Evolutionary conservation across 2,888 invertebrate genomes (phyloP).

Genomic region (Lordiphosa fenestrarum): DNA sequence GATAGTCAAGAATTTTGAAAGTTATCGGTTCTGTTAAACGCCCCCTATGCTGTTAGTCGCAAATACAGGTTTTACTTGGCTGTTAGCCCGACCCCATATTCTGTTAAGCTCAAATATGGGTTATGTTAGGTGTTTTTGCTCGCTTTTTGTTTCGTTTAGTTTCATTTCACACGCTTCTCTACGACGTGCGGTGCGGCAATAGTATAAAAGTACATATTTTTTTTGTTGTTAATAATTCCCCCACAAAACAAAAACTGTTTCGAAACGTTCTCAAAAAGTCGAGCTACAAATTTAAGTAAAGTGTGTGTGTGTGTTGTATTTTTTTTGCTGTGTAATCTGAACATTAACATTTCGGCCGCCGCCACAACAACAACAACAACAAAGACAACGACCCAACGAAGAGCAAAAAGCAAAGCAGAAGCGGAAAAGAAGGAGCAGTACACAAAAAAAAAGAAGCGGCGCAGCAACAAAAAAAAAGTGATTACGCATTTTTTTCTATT

Average conservation of each 20-base stretch:
- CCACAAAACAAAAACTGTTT: no score
- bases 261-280: no score
- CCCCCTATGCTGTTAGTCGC: no score
- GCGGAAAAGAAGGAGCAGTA: constrained; percentile 13
- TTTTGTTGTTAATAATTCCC: constrained; percentile 2
- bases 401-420: constrained; percentile 26
- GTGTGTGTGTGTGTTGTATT: constrained; percentile 13
- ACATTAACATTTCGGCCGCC: constrained; percentile 2
- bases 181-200: constrained; percentile 1
- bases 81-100: no score
- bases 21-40: background rate
- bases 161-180: no score
- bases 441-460: constrained; percentile 17
- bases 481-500: constrained; percentile 52
- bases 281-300: no score
- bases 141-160: no score
- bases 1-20: no score
- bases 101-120: no score
- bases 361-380: constrained; percentile 12
- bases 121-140: no score
- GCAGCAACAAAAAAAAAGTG: constrained; percentile 42
- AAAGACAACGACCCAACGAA: constrained; percentile 23
- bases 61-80: no score
- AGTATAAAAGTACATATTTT: constrained; percentile 1
- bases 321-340: constrained; percentile 26